Conservation (phyloP, 2,113 vertebrate genomes). For the Ciconia maguari region DNA sequence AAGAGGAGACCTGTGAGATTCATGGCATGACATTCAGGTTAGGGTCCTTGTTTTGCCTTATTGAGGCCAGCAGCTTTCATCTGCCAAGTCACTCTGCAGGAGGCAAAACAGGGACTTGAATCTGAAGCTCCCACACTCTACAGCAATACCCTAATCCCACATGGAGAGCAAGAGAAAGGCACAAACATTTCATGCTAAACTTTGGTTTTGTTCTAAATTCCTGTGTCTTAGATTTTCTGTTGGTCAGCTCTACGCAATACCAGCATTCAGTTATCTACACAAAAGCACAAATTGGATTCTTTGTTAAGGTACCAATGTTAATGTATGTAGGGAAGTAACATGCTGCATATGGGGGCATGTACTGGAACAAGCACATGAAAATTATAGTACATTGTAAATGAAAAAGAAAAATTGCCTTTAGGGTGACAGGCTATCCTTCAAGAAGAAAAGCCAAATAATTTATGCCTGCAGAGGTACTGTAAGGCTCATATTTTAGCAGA, state of each 20-base stretch:
- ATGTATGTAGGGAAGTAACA: background rate
- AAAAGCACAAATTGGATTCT: background rate
- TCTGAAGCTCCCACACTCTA: background rate
- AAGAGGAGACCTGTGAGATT: background rate
- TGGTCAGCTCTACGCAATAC: background rate
- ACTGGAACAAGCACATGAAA: conserved; percentile 5
- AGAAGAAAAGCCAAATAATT: conserved; percentile 61
- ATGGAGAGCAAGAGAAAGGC: background rate
- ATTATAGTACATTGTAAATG: conserved; percentile 48
- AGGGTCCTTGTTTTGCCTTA: background rate
- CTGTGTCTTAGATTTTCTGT: background rate
- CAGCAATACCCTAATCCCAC: background rate
- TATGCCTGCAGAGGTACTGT: conserved; percentile 26
- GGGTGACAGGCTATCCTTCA: conserved; percentile 56
- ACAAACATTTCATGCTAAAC: background rate
- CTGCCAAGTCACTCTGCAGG: background rate
- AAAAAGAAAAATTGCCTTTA: conserved; percentile 62
- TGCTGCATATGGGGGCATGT: background rate
- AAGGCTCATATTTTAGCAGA: conserved; percentile 55
- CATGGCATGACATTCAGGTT: background rate
- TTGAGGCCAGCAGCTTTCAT: background rate
- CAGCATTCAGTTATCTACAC: background rate
- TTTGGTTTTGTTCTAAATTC: background rate
- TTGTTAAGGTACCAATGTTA: background rate
- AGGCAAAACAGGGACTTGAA: background rate